Evolutionary conservation across 2,888 invertebrate species (phyloP).

Genomic region (Eupithecia centaureata): DNA sequence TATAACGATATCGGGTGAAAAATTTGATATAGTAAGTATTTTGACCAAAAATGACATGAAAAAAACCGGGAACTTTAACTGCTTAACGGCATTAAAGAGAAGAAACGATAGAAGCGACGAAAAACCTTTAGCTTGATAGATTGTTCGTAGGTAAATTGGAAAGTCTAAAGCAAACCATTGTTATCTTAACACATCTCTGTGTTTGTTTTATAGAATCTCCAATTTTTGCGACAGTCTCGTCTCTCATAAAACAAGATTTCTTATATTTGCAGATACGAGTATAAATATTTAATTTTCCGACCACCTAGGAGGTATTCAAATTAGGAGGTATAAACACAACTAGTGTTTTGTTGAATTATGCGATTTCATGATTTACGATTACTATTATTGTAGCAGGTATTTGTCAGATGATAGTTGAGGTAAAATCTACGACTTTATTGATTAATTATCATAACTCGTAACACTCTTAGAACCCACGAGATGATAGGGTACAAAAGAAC

Average conservation of each 20-base stretch:
- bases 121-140: too few relatives aligned
- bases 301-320: constrained; percentile 34
- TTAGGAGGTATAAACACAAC: constrained; percentile 31
- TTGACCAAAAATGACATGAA: too few relatives aligned
- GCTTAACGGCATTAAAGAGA: too few relatives aligned
- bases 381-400: constrained; percentile 23
- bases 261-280: constrained; percentile 16
- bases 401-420: constrained; percentile 16
- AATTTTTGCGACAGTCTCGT: constrained; percentile 20
- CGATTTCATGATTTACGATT: constrained; percentile 31
- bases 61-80: too few relatives aligned
- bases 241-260: constrained; percentile 30
- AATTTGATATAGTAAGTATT: too few relatives aligned
- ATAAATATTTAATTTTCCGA: constrained; percentile 29
- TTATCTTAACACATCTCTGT: constrained; percentile 39
- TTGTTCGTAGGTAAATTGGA: neutral
- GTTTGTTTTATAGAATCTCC: constrained; percentile 24
- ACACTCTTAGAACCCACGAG: neutral
- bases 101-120: too few relatives aligned
- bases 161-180: constrained; percentile 31
- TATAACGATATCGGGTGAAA: neutral
- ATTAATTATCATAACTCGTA: constrained; percentile 7
- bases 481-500: neutral
- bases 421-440: constrained; percentile 21
- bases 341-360: constrained; percentile 28